These are phyloP conservation scores for Terebella lapidaria DNA, from an alignment of 2,888 invertebrate genomes.

Conservation along the genomic window DNA sequence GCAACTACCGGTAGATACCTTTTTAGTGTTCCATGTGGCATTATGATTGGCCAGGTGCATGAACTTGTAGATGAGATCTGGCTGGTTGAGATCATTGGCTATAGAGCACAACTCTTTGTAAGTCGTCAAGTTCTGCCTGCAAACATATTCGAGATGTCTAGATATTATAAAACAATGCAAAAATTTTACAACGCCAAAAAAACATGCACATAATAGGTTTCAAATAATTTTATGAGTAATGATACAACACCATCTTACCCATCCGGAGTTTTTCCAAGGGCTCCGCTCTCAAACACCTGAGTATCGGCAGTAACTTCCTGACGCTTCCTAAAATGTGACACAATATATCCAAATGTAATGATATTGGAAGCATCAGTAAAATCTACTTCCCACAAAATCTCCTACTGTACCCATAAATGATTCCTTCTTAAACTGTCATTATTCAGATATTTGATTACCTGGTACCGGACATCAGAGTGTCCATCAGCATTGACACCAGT, in stretches of 20 bases:
- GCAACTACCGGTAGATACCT: too few species aligned
- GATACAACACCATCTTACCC: constrained; percentile 60
- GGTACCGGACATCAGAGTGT: constrained; percentile 73
- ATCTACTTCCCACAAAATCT: too few species aligned
- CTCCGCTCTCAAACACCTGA: constrained; percentile 81
- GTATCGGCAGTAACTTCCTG: constrained; percentile 73
- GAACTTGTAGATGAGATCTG: constrained; percentile 90
- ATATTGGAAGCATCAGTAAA: too few species aligned
- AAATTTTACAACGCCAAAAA: not conserved
- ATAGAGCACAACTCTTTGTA: constrained; percentile 91
- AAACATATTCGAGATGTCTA: too few species aligned
- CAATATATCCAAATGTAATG: too few species aligned
- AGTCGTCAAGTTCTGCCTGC: constrained; percentile 79
- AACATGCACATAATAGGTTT: too few species aligned
- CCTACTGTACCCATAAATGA: too few species aligned
- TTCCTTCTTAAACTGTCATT: too few species aligned
- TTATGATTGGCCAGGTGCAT: constrained; percentile 94
- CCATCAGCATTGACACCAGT: constrained; percentile 72
- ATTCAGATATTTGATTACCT: constrained; percentile 4
- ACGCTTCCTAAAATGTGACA: constrained; percentile 25
- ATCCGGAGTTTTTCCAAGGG: constrained; percentile 78
- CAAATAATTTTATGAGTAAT: too few species aligned
- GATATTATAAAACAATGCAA: not conserved
- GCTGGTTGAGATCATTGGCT: constrained; percentile 90
- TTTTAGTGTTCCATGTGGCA: constrained; percentile 89